These are phyloP conservation scores for Drosophila sechellia DNA, from an alignment of 1,140 invertebrate species.

Conservation along the genomic window DNA sequence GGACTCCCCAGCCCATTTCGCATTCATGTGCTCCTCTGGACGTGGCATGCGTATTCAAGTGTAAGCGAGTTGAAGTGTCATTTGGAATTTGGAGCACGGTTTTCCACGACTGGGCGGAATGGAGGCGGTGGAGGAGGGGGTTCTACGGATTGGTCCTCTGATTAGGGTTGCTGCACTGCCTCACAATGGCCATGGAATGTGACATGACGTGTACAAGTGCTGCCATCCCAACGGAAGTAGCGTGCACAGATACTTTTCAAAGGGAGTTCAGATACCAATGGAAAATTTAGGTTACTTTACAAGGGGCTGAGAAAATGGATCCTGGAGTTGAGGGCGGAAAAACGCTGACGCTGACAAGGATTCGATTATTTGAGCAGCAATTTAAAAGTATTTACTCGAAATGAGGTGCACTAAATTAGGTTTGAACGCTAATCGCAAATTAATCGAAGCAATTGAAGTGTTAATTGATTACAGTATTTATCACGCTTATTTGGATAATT, in stretches of 20 bases:
- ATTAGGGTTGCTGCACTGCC: constrained; percentile 68
- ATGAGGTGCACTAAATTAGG: background rate
- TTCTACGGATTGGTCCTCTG: constrained; percentile 35
- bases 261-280: constrained; percentile 31
- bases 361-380: constrained; percentile 10
- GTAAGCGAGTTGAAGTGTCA: constrained; percentile 78
- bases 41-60: constrained; percentile 77
- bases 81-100: constrained; percentile 72
- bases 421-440: background rate
- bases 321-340: constrained; percentile 3
- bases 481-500: no score
- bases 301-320: constrained; percentile 1
- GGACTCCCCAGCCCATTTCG: constrained; percentile 34
- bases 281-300: constrained; percentile 70
- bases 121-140: background rate
- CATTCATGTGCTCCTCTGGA: constrained; percentile 70
- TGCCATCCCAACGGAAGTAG: constrained; percentile 29
- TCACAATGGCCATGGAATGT: constrained; percentile 67
- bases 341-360: constrained; percentile 32
- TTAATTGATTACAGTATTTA: no score
- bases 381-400: background rate
- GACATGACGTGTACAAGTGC: constrained; percentile 79
- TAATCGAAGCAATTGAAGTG: constrained; percentile 1
- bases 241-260: constrained; percentile 39
- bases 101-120: constrained; percentile 2